These are phyloP conservation scores for Bombyx huttoni DNA, from an alignment of 2,888 invertebrate species.

Conservation along the genomic window DNA sequence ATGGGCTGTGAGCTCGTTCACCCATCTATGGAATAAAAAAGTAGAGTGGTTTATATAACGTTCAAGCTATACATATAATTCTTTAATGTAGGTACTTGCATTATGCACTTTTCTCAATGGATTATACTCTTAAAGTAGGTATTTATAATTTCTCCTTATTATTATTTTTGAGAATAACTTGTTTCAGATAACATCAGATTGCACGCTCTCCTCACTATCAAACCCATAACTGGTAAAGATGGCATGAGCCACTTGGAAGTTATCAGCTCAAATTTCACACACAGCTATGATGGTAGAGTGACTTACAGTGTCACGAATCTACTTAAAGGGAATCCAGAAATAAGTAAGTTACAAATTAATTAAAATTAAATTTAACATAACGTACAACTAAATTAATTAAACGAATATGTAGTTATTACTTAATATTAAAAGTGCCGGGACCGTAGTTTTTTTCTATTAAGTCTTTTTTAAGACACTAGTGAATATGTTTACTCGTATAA, in stretches of 20 bases:
- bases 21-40: too few species aligned
- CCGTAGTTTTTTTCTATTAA: too few species aligned
- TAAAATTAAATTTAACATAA: not conserved
- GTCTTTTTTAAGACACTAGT: too few species aligned
- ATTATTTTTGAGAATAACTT: not conserved
- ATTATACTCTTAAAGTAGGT: not conserved
- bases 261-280: constrained; percentile 18
- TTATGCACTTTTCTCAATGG: too few species aligned
- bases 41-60: too few species aligned
- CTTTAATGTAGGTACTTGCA: too few species aligned
- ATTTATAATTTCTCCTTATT: not conserved
- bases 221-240: constrained; percentile 14
- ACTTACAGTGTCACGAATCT: constrained; percentile 38
- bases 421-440: too few species aligned
- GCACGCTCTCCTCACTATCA: constrained; percentile 20
- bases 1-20: too few species aligned
- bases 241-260: constrained; percentile 29
- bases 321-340: constrained; percentile 32
- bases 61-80: too few species aligned
- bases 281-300: constrained; percentile 36
- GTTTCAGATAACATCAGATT: constrained; percentile 30
- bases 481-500: too few species aligned
- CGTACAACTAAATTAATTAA: too few species aligned
- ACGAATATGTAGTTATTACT: too few species aligned
- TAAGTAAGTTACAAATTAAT: constrained; percentile 30